Percentiles rank a stretch among this genome's conserved stretches.
Evolutionary conservation across 2,888 invertebrate genomes (phyloP).

Genomic region (Drosophila suboccidentalis): DNA sequence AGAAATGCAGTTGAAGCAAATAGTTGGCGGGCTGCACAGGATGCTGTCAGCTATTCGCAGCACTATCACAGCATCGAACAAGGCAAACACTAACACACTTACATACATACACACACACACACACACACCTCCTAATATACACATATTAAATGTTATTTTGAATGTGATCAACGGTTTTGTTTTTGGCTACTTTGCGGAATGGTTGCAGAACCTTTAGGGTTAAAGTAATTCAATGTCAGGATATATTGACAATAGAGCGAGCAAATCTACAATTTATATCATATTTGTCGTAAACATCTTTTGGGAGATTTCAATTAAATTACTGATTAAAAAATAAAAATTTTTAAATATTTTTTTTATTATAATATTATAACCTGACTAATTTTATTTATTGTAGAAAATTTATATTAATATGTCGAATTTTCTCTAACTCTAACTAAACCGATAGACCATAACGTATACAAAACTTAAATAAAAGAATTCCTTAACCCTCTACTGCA

Average conservation of each 20-base stretch:
- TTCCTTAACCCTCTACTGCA: no score
- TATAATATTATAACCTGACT: background rate
- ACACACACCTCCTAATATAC: background rate
- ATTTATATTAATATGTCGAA: no score
- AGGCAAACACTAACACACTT: constrained; percentile 3
- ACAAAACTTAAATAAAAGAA: no score
- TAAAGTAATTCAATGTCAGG: background rate
- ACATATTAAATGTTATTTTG: background rate
- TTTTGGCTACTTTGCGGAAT: background rate
- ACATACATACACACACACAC: background rate
- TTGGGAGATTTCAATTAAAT: no score
- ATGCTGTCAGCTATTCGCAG: constrained; percentile 47
- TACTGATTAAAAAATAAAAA: no score
- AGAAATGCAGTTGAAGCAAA: constrained; percentile 26
- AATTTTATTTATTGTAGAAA: background rate
- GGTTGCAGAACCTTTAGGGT: background rate
- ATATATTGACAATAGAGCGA: background rate
- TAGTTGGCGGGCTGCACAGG: constrained; percentile 43
- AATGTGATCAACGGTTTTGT: constrained; percentile 3
- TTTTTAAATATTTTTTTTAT: no score
- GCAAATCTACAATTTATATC: background rate
- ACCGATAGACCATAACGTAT: no score
- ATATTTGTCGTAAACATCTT: no score
- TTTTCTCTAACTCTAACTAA: no score
- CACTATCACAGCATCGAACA: constrained; percentile 35